phyloP scores from a whole-genome alignment of 2,888 invertebrate genomes.

The Coecobrya sp. region DNA sequence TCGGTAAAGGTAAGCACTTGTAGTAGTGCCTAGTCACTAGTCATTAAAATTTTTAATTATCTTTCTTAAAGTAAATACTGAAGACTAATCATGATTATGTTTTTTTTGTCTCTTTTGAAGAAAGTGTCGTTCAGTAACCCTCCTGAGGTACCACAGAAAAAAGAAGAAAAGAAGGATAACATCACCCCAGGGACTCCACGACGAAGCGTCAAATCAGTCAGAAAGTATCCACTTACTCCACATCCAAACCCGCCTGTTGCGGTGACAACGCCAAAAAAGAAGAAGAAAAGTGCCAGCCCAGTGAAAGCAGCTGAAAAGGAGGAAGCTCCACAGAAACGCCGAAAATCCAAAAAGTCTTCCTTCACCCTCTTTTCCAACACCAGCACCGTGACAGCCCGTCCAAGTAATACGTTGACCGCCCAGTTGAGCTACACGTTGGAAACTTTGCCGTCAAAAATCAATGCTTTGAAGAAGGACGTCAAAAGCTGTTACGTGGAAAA shows the following conservation, averaged over 20 bases:
- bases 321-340: background rate
- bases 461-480: background rate
- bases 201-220: too few species aligned
- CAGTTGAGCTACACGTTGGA: background rate
- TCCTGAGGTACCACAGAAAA: too few species aligned
- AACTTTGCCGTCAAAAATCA: background rate
- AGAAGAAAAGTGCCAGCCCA: background rate
- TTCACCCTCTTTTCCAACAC: background rate
- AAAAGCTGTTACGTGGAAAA: background rate
- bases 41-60: too few species aligned
- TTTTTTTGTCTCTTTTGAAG: too few species aligned
- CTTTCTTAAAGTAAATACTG: too few species aligned
- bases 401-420: background rate
- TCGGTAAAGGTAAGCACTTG: too few species aligned
- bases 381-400: background rate
- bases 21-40: too few species aligned
- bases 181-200: too few species aligned
- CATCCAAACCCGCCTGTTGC: background rate
- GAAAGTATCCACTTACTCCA: too few species aligned
- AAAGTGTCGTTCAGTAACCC: too few species aligned
- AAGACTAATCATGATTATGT: too few species aligned
- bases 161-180: too few species aligned
- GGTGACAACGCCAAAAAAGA: background rate
- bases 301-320: background rate
- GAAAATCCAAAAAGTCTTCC: background rate